These are phyloP conservation scores for Catharus fuscescens DNA, from an alignment of 2,113 vertebrate species.

Conservation along the genomic window DNA sequence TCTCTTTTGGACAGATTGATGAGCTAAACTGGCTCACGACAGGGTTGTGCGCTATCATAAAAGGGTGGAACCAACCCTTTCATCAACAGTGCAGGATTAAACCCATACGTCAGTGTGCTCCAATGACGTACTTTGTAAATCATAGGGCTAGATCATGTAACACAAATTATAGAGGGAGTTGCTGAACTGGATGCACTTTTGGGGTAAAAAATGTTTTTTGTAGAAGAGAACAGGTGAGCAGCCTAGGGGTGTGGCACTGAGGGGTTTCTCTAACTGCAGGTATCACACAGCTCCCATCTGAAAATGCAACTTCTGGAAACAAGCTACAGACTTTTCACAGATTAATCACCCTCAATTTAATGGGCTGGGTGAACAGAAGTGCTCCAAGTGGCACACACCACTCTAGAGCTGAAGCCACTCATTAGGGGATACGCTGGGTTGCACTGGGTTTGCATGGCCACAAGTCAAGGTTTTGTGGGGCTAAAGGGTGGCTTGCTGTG, in stretches of 20 bases:
- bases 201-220: neutral
- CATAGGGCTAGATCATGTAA: neutral
- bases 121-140: slow-evolving; percentile 44
- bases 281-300: neutral
- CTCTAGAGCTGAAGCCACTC: neutral
- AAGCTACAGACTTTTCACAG: neutral
- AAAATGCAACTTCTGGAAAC: neutral
- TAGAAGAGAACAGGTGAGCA: neutral
- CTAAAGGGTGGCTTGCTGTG: neutral
- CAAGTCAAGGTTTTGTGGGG: neutral
- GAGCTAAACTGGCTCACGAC: neutral
- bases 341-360: neutral
- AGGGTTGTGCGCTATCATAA: neutral
- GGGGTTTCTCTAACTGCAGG: rapidly evolving
- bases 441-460: neutral
- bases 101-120: slow-evolving; percentile 7
- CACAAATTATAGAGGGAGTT: neutral
- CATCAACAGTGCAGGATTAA: slow-evolving; percentile 48
- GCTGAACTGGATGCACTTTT: neutral
- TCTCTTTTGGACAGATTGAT: neutral
- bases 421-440: neutral
- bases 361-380: neutral
- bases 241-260: neutral
- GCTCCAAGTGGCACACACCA: neutral
- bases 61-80: slow-evolving; percentile 35